A percentile compares a stretch with the other conserved stretches of the same genome.
These are phyloP conservation scores for Encarsia formosa DNA, from an alignment of 2,888 invertebrate genomes.

Conservation along the genomic window DNA sequence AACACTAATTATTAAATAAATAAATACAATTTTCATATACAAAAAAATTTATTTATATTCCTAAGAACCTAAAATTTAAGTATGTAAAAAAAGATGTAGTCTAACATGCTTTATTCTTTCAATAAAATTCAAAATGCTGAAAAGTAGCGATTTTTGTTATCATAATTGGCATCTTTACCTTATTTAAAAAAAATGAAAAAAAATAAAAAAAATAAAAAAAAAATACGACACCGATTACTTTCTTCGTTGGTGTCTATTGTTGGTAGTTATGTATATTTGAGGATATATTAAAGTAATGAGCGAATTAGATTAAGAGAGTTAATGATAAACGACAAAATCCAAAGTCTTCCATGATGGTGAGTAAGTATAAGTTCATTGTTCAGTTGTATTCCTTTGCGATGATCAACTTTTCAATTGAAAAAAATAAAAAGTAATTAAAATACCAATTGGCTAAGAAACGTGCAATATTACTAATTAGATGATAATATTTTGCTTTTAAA, in stretches of 20 bases:
- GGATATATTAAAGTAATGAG: constrained; percentile 11
- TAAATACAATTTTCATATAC: no score
- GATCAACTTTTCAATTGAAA: background rate
- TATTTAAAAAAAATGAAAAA: no score
- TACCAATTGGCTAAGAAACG: constrained; percentile 5
- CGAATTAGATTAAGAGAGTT: constrained; percentile 11
- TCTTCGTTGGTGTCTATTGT: constrained; percentile 13
- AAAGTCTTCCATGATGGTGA: constrained; percentile 42
- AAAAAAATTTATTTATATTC: no score
- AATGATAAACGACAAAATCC: constrained; percentile 42
- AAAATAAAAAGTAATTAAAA: constrained; percentile 1
- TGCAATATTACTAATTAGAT: no score
- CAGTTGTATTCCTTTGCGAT: background rate
- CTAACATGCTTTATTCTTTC: no score
- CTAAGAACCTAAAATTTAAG: no score
- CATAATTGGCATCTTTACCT: no score
- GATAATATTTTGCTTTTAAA: background rate
- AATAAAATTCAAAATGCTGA: no score
- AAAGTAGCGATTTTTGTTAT: no score
- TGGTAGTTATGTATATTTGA: constrained; percentile 20
- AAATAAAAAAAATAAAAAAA: constrained; percentile 9
- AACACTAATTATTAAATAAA: no score
- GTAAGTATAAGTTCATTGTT: constrained; percentile 6
- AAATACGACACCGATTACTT: constrained; percentile 3
- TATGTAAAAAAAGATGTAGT: no score